phyloP scores from a whole-genome alignment of 2,797 vertebrate genomes.

The Sus cebifrons region DNA sequence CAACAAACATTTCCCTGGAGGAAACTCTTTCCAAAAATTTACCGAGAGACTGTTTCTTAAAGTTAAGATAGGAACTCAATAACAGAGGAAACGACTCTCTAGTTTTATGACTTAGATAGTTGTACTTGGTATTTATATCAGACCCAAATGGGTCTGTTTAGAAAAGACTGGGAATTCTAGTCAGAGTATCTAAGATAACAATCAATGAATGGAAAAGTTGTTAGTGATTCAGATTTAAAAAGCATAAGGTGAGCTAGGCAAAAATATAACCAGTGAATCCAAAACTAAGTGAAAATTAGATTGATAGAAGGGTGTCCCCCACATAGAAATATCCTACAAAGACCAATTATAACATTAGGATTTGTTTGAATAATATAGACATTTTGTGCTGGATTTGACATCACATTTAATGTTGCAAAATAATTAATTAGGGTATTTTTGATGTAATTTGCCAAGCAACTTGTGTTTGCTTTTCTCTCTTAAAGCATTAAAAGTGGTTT shows the following conservation, averaged over 20 bases:
- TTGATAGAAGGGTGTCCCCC: background rate
- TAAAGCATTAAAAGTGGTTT: background rate
- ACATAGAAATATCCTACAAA: background rate
- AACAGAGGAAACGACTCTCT: background rate
- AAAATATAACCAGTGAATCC: background rate
- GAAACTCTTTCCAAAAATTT: background rate
- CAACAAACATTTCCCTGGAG: background rate
- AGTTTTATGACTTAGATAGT: background rate
- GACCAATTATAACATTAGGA: background rate
- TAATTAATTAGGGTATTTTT: background rate
- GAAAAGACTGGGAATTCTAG: background rate
- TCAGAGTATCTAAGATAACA: background rate
- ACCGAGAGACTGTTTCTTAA: background rate
- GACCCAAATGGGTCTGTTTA: background rate
- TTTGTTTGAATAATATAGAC: background rate
- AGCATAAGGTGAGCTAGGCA: background rate
- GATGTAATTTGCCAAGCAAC: background rate
- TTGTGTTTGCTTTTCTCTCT: background rate
- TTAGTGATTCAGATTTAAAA: background rate
- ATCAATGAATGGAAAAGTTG: background rate
- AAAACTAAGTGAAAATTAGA: slow-evolving; percentile 22
- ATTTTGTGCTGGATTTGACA: background rate
- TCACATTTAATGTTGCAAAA: background rate
- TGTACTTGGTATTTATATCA: background rate
- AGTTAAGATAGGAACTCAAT: slow-evolving; percentile 17